These are phyloP conservation scores for Pachyramphus minor DNA, from an alignment of 2,113 vertebrate species.

Conservation along the genomic window DNA sequence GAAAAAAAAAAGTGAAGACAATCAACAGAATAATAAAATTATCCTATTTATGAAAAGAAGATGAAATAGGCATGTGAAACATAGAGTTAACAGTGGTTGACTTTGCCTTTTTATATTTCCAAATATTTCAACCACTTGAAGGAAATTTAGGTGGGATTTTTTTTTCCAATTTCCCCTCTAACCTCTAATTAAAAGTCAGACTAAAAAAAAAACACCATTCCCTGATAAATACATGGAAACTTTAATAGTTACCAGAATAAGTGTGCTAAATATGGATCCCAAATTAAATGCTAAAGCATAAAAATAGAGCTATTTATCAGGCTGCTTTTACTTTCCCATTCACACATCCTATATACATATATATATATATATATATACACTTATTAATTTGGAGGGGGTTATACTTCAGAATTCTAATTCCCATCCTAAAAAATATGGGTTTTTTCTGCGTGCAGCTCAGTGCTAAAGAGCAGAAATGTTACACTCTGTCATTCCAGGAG, in stretches of 20 bases:
- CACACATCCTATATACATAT: neutral
- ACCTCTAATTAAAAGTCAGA: neutral
- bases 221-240: neutral
- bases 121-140: neutral
- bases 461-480: neutral
- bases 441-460: neutral
- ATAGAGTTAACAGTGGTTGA: neutral
- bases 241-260: neutral
- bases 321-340: neutral
- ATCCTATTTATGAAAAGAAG: neutral
- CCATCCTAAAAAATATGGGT: neutral
- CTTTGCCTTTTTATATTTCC: neutral
- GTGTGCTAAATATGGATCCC: neutral
- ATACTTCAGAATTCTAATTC: neutral
- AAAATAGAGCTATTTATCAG: neutral
- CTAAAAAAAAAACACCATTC: neutral
- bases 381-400: neutral
- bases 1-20: accelerated
- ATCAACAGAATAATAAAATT: neutral
- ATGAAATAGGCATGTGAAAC: neutral
- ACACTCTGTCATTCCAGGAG: neutral
- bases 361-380: neutral
- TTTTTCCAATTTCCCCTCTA: neutral
- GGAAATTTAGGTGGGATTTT: neutral
- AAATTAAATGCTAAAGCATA: neutral